A percentile compares a stretch with the other conserved stretches of the same genome.
phyloP scores from a whole-genome alignment of 2,113 vertebrate genomes.

The Empidonax alnorum region DNA sequence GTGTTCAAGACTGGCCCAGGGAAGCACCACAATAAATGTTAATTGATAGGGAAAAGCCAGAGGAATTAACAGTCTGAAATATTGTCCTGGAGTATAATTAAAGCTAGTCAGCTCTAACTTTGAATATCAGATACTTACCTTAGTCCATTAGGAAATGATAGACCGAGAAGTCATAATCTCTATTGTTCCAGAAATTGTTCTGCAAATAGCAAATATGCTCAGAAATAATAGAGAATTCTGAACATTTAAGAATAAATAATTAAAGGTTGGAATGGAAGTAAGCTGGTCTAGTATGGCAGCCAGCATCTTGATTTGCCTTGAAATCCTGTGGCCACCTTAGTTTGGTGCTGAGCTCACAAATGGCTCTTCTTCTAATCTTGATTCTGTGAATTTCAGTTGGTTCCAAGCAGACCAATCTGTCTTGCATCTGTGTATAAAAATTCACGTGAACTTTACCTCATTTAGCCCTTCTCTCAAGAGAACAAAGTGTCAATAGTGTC shows the following conservation, averaged over 20 bases:
- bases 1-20: conserved; percentile 22
- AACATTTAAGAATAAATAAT: neutral
- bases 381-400: neutral
- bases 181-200: neutral
- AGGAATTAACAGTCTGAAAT: neutral
- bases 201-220: neutral
- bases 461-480: neutral
- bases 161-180: neutral
- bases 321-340: neutral
- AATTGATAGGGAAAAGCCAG: neutral
- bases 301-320: neutral
- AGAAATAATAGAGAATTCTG: neutral
- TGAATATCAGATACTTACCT: neutral
- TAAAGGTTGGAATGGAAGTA: neutral
- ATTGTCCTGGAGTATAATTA: neutral
- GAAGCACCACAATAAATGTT: conserved; percentile 2
- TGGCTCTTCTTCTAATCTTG: neutral
- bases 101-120: neutral
- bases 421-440: neutral
- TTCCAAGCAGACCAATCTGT: neutral
- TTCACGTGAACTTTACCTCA: neutral
- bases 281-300: neutral
- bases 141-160: neutral
- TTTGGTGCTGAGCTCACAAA: neutral
- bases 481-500: neutral